Evolutionary conservation across 1,140 invertebrate genomes (phyloP), one percentile per base, ranked within the genome.

Genomic region (Planococcus citri): DNA sequence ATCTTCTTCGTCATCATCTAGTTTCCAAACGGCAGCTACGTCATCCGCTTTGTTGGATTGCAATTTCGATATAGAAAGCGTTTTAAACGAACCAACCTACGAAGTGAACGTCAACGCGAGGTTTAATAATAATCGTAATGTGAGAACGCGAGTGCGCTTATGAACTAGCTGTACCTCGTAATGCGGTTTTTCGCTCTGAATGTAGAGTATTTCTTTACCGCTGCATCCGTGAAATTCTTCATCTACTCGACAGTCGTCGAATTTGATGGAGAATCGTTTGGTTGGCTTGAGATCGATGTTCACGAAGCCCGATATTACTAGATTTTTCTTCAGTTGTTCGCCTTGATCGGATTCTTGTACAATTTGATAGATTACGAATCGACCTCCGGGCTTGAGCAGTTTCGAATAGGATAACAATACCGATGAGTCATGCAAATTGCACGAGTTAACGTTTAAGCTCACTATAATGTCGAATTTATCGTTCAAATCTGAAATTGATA

Each of bases 21-120:
- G 75, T 72, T 85, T 85, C 90, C 90, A 93, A 0, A 90, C 82
- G 72, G 82, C 78, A 72, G 83, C 79, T 12, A 82, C 79, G 83
- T 76, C 75, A 83, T 82, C 6, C 83, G 74, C 27, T 79, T 80
- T 64, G 17, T 58, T 17, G 20, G 60, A 64, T 3, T 17, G 10
- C 24, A 9, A 10, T 24, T 9, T 51, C 41, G 60, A 2, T 10
- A 64, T 9, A 24, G 60, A 24, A 24, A 64, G 9, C 25, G 21
- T 64, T 27, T 64, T 64, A 12, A 27, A 64, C 3, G 60, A 64
- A 4, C 60, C 60, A 9, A 64, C 60, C 60, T 64, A 64, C 60
- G 17, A 25, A 64, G 10, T 25, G n/a, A n/a, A n/a, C n/a, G n/a
- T n/a, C n/a, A n/a, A n/a, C n/a, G n/a, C n/a, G n/a, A n/a, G n/a